Evolutionary conservation across 2,113 vertebrate genomes (phyloP).

Genomic region (Sylvilagus bachmani): DNA sequence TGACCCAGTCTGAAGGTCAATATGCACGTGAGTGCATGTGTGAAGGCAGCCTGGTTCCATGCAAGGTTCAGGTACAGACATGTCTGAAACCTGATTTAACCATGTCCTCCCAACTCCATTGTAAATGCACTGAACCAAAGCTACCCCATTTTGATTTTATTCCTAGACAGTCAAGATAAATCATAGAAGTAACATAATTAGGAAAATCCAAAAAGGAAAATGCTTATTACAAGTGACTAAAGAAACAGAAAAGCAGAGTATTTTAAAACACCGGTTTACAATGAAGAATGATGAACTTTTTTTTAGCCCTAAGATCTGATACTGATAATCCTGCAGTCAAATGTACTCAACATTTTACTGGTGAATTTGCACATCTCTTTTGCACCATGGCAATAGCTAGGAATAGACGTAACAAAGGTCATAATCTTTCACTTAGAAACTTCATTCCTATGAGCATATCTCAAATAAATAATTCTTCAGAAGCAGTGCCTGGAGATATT

Average conservation of each 20-base stretch:
- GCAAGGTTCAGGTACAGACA: no score
- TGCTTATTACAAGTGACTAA: conserved; percentile 21
- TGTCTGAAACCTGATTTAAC: no score
- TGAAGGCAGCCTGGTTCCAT: no score
- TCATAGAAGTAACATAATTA: neutral
- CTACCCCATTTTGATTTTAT: no score
- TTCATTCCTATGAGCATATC: neutral
- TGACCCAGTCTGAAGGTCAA: no score
- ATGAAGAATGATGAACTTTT: neutral
- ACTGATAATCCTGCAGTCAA: neutral
- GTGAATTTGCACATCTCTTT: neutral
- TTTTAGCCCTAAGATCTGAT: neutral
- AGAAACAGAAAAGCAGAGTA: neutral
- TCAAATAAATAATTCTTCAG: conserved; percentile 28
- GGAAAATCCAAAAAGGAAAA: conserved; percentile 1
- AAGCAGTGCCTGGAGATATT: neutral
- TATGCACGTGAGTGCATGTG: no score
- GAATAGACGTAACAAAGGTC: neutral
- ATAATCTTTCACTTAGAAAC: neutral
- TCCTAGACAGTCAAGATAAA: neutral
- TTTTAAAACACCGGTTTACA: neutral
- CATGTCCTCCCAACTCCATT: no score
- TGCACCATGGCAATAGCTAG: neutral
- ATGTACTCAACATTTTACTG: neutral
- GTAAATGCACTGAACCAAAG: no score